A percentile compares a stretch with the other conserved stretches of the same genome.
Evolutionary conservation across 2,113 vertebrate species (phyloP).

Genomic region (Microcebus griseorufus): DNA sequence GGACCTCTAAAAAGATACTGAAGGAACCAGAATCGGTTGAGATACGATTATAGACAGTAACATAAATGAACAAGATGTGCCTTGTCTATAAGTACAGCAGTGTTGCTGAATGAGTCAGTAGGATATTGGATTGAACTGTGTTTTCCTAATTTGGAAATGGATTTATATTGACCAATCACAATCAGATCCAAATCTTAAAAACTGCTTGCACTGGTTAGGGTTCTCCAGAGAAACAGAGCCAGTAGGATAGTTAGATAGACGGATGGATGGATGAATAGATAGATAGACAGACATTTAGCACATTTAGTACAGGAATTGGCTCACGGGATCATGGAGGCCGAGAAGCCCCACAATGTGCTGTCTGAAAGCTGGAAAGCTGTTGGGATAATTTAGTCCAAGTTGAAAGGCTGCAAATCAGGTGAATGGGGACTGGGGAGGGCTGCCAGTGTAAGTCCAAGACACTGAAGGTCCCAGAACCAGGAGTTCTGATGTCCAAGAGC

Average conservation of each 20-base stretch:
- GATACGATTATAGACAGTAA: not conserved
- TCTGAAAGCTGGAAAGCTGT: not conserved
- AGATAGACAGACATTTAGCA: not conserved
- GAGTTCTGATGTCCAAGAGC: not conserved
- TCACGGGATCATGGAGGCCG: not conserved
- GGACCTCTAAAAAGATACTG: not conserved
- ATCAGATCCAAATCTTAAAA: constrained; percentile 5
- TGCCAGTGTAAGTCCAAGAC: not conserved
- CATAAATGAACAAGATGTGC: not conserved
- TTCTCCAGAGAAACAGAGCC: not conserved
- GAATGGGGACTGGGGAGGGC: accelerated
- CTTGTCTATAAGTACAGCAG: not conserved
- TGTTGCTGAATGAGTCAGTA: not conserved
- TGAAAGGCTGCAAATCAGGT: not conserved
- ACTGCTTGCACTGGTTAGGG: not conserved
- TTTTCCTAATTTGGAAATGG: not conserved
- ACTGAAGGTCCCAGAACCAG: not conserved
- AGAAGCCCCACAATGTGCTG: not conserved
- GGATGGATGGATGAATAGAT: not conserved
- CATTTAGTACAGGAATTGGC: not conserved
- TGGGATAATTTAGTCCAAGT: not conserved
- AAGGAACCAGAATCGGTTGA: not conserved
- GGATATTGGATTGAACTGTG: not conserved
- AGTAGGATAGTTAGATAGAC: too few relatives aligned
- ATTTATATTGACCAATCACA: not conserved